phyloP scores from a whole-genome alignment of 2,113 vertebrate species.

The Lophochroa leadbeateri region DNA sequence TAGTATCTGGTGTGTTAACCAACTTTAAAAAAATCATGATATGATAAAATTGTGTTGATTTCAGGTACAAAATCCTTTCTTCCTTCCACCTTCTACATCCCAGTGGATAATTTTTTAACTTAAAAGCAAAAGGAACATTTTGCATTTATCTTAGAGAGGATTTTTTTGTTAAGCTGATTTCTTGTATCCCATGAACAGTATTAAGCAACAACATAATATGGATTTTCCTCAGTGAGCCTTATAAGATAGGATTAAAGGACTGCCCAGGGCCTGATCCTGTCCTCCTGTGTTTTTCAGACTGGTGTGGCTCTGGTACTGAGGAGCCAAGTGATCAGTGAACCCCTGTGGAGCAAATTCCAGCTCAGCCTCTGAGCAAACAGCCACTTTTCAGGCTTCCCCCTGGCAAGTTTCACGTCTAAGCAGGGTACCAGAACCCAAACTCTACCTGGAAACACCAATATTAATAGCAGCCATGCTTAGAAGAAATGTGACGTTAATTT shows the following conservation, averaged over 20 bases:
- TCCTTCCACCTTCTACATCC: not conserved
- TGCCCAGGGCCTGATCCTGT: constrained; percentile 9
- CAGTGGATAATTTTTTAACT: not conserved
- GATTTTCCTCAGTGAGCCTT: constrained; percentile 27
- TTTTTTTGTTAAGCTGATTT: constrained; percentile 55
- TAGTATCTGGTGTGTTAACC: not conserved
- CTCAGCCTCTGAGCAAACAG: not conserved
- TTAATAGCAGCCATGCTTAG: not conserved
- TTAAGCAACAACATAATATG: constrained; percentile 42
- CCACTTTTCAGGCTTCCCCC: not conserved
- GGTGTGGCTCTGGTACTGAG: not conserved
- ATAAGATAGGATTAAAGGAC: constrained; percentile 28
- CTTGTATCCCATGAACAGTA: constrained; percentile 17
- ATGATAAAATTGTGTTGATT: not conserved
- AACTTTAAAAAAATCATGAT: not conserved
- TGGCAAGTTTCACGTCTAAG: accelerated
- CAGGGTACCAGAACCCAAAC: not conserved
- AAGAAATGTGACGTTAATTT: not conserved
- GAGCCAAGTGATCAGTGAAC: not conserved
- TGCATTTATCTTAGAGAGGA: not conserved
- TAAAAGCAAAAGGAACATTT: constrained; percentile 20
- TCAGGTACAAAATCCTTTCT: not conserved
- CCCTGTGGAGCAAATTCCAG: not conserved
- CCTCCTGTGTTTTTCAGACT: not conserved
- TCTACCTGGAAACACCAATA: not conserved